These are phyloP conservation scores for Dysdera silvatica DNA, from an alignment of 1,140 invertebrate genomes.

Conservation along the genomic window DNA sequence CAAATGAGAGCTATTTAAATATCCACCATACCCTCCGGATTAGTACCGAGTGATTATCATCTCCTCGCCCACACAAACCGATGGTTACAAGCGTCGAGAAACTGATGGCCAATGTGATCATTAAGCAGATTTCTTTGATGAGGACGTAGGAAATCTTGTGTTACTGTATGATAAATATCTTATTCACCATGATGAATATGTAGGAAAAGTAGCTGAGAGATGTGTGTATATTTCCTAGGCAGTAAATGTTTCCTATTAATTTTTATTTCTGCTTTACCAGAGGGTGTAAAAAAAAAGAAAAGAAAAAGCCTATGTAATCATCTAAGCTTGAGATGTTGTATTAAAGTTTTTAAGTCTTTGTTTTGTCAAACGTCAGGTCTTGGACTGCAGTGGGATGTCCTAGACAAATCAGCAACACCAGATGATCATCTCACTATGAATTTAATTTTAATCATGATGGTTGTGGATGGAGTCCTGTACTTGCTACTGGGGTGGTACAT, in stretches of 20 bases:
- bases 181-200: no score
- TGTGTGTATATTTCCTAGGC: background rate
- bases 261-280: background rate
- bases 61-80: no score
- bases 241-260: background rate
- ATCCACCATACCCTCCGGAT: no score
- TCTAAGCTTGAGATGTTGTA: background rate
- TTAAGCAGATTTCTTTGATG: no score
- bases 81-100: no score
- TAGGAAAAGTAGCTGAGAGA: no score
- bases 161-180: no score
- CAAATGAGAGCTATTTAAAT: no score
- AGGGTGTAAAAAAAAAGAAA: background rate
- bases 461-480: slow-evolving; percentile 48
- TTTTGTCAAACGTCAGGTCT: slow-evolving; percentile 41
- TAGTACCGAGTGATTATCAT: no score
- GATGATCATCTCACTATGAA: slow-evolving; percentile 63
- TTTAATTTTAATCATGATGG: slow-evolving; percentile 51
- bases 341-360: background rate
- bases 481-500: slow-evolving; percentile 53
- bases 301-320: background rate
- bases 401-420: slow-evolving; percentile 56
- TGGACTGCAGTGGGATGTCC: slow-evolving; percentile 65
- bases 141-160: no score
- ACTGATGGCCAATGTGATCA: no score